Base-by-base conservation (phyloP, 2,888 invertebrate species). In the Philopedon plagiatum region DNA sequence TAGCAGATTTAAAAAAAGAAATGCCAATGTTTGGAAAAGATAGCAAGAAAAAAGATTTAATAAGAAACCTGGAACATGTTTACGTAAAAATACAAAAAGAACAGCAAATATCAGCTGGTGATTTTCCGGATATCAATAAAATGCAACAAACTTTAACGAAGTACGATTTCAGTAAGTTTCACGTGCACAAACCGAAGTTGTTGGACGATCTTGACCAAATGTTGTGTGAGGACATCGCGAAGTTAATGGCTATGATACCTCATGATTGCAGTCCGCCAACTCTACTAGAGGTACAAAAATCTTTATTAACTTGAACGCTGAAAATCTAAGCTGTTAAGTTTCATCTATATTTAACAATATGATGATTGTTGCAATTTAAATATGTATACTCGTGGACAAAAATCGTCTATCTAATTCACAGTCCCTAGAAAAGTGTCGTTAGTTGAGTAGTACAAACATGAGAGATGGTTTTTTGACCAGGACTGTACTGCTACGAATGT, bases 191-290 rank as follows among this genome's bases (percentile, higher is more conserved):
- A 83, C 95, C 95, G 0, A 94, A 94, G 82, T 87, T 98, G 56
- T 84, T 98, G 65, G 98, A 98, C 81, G 91, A 93, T 41, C 98
- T 99, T 5, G 98, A 99, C 84, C 91, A 92, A 78, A 99, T 99
- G 99, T 87, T 99, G 78, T 92, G 95, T 7, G 93, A 93, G 44
- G 98, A 99, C 84, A 98, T 99, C 74, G 94, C 98, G 0, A 89
- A 91, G 69, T 89, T 99, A 56, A 99, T 99, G 98, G 92, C 94
- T 74, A 94, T 97, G 93, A 96, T 99, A 80, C 98, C 98, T 0
- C 82, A 83, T 57, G 85, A 86, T 23, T 46, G 62, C 21, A 77
- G 76, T 39, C 76, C 78, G 1, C 44, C 75, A 9, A 72, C 71
- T 18, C 61, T 67, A n/a, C 13, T 67, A 8, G 69, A 78, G 72